Evolutionary conservation across 2,888 invertebrate species (phyloP).

Genomic region (Aphodius sticticus): DNA sequence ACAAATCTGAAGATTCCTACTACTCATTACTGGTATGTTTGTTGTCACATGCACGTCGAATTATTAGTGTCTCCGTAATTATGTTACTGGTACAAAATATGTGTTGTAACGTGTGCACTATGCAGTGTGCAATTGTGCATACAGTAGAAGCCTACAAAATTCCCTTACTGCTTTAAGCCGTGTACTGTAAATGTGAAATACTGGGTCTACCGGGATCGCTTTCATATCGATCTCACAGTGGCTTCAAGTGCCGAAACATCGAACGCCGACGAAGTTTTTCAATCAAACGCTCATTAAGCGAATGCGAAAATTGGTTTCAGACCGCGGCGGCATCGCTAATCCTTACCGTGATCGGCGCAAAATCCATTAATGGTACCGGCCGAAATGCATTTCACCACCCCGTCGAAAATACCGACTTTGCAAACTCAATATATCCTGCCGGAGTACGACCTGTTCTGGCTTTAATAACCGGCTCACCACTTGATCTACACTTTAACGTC

Average conservation of each 20-base stretch:
- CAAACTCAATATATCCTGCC: background rate
- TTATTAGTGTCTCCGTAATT: too few species aligned
- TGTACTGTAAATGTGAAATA: too few species aligned
- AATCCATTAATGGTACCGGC: background rate
- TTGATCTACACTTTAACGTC: background rate
- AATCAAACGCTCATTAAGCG: background rate
- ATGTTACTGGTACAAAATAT: too few species aligned
- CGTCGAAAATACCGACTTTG: slow-evolving; percentile 4
- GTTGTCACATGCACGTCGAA: too few species aligned
- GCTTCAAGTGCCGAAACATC: background rate
- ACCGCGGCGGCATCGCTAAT: background rate
- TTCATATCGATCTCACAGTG: background rate
- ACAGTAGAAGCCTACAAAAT: too few species aligned
- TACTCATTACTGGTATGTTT: too few species aligned
- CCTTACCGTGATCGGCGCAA: background rate
- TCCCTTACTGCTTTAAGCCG: too few species aligned
- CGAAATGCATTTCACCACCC: background rate
- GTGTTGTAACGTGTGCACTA: too few species aligned
- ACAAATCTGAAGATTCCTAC: too few species aligned
- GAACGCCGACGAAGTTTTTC: background rate
- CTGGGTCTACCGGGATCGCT: background rate
- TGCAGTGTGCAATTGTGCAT: too few species aligned
- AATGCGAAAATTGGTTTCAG: background rate
- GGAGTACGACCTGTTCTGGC: background rate
- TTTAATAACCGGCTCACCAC: background rate